These are phyloP conservation scores for Carassius carassius DNA, from an alignment of 2,113 vertebrate genomes.

Conservation along the genomic window DNA sequence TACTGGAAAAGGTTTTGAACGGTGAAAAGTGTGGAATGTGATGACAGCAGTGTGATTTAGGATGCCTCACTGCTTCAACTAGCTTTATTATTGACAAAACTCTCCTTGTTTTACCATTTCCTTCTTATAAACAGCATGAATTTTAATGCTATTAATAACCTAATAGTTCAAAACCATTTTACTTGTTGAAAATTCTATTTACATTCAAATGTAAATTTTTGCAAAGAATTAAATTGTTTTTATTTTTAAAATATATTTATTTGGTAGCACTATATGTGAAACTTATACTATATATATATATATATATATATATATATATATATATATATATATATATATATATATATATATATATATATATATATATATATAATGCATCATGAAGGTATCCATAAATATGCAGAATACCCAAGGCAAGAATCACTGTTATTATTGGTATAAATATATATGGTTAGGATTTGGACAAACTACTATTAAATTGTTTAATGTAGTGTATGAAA, in stretches of 20 bases:
- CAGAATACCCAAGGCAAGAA: background rate
- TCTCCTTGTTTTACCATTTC: background rate
- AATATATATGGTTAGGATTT: background rate
- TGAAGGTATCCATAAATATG: background rate
- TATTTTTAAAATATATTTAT: background rate
- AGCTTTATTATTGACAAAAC: background rate
- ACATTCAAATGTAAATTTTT: background rate
- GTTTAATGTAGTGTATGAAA: background rate
- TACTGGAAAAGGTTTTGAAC: background rate
- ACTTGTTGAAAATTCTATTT: background rate
- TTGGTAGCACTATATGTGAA: background rate
- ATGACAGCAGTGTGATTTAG: background rate
- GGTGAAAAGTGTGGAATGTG: background rate
- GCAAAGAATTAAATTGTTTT: background rate
- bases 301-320: too few species aligned
- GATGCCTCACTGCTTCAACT: background rate
- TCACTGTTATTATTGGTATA: background rate
- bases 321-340: too few species aligned
- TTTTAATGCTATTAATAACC: background rate
- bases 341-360: too few species aligned
- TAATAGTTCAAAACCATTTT: background rate
- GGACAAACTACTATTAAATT: background rate
- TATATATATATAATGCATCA: conserved; percentile 15
- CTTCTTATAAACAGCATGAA: background rate
- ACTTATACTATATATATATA: too few species aligned